Evolutionary conservation across 1,140 invertebrate genomes (phyloP), one percentile per base, ranked within the genome.

Genomic region (Papilio polytes): DNA sequence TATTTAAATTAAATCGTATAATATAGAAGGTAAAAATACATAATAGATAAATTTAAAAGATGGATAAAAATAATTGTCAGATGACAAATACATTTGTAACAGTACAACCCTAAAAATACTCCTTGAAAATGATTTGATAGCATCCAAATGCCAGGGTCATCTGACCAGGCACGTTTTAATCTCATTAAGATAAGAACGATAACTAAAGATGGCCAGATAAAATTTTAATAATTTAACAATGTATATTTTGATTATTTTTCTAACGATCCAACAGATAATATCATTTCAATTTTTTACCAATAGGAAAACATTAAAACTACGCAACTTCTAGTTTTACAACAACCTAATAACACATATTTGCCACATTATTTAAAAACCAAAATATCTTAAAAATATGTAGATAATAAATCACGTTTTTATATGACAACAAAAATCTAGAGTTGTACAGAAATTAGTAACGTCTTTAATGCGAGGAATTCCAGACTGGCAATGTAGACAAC

Each of bases 211-310:
- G 63, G 26, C 63, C 12, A 13, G 63, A 31, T 70, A 31, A 31
- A 15, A 70, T 70, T 70, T 70, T 70, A 70, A 70, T 70, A 70
- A 70, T 70, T 70, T 15, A 70, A 70, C 63, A 70, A 31, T 36
- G 26, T 70, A 31, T 70, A 70, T 70, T 70, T 70, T 36, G 63
- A 70, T 36, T 63, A 26, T 63, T 70, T 66, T 22, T 70, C 63
- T 70, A 70, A 70, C 26, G 63, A 70, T 31, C 63, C 0, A 0
- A 31, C 15, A 26, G 63, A 31, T 36, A 70, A 31, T 31, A 22
- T 31, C 26, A 31, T 31, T 70, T 15, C 20, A 63, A 63, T 31
- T 70, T 70, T 70, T 70, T 31, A 31, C 63, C 1, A 70, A 70
- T 70, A 70, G 26, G 26, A 70, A 70, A 31, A 70, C 22, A 15